These are phyloP conservation scores for Oncorhynchus nerka DNA, from an alignment of 2,113 vertebrate genomes.

Conservation along the genomic window DNA sequence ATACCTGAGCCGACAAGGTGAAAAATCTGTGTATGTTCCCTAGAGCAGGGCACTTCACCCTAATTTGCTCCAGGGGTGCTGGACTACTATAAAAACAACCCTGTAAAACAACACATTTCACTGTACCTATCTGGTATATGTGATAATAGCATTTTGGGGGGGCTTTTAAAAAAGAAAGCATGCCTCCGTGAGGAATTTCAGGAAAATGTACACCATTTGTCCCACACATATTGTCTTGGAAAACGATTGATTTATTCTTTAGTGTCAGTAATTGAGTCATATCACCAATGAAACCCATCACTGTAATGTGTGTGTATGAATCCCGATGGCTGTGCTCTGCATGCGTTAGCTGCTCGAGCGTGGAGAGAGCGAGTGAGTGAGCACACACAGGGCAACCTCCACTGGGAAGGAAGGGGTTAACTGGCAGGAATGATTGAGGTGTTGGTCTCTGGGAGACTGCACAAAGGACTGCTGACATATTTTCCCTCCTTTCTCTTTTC, in stretches of 20 bases:
- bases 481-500: constrained; percentile 24
- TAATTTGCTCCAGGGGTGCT: no score
- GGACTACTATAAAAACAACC: no score
- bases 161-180: background rate
- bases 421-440: constrained; percentile 65
- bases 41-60: no score
- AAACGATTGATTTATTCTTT: background rate
- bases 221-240: background rate
- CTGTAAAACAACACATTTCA: no score
- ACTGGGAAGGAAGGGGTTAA: constrained; percentile 43
- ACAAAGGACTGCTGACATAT: constrained; percentile 28
- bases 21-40: no score
- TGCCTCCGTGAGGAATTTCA: background rate
- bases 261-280: background rate
- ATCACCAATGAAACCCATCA: background rate
- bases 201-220: background rate
- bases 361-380: background rate
- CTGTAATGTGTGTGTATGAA: background rate
- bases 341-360: constrained; percentile 4
- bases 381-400: constrained; percentile 42
- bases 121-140: no score
- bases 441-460: constrained; percentile 22
- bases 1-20: no score
- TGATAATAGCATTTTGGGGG: no score
- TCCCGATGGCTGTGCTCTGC: background rate